Evolutionary conservation across 2,888 invertebrate genomes (phyloP), one percentile per base, ranked within the genome.

Genomic region (Melinopterus prodromus): DNA sequence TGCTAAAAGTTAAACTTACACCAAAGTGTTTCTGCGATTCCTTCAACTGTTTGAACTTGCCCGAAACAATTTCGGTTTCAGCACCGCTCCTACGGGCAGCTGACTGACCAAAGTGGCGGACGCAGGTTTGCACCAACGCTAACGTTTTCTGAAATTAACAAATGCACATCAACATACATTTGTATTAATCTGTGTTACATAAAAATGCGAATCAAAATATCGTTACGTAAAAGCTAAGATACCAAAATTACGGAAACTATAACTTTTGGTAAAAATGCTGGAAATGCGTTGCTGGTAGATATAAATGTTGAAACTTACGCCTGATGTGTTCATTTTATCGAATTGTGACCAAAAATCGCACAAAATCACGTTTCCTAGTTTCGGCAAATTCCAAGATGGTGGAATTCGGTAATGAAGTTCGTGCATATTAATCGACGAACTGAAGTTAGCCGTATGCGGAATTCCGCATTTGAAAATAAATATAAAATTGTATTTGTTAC

Each of bases 311-410:
- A 77, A 71, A 72, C 77, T 80, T 78, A 80, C 80, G 71, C 37
- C 76, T 6, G 80, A 78, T 36, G n/a, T 72, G 69, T 78, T 80
- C 80, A 80, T 80, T 35, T 76, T 78, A 6, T 16, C 38, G 0
- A 16, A 2, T 69, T 15, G 69, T 15, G 53, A 70, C n/a, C 71
- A 16, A 53, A 38, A 38, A 37, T 16, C 6, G 35, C 7, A 36
- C 15, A 12, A 35, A 69, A 35, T 7, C 69, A 71, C 14, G 74
- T 71, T 70, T 80, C 80, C 78, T 0, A 71, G 37, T 69, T 78
- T 78, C 69, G 74, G 78, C 69, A 80, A 80, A 78, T 38, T 69
- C 72, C 77, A 80, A 80, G 75, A 80, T 80, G 80, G 80, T 77
- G 76, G 80, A 71, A 80, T 80, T 80, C 77, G 36, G 16, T 70